Percentiles rank a stretch among this genome's conserved stretches.
Evolutionary conservation across 92 coral and sea anemone genomes (phyloP).

Genomic region (Scolanthus callimorphus): DNA sequence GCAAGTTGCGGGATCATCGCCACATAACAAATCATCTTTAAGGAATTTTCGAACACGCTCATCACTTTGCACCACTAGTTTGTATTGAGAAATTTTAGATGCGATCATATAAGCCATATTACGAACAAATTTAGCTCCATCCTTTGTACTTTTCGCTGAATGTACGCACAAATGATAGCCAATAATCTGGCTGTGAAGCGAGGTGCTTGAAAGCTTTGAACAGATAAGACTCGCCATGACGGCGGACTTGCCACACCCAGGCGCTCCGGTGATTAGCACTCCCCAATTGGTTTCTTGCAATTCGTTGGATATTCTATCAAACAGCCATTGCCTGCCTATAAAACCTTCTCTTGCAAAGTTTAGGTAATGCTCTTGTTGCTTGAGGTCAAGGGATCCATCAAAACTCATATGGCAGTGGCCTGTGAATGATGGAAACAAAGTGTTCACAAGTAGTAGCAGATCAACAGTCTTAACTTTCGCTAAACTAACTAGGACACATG

Average conservation of each 20-base stretch:
- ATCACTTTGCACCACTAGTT: slow-evolving; percentile 24
- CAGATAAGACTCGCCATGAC: slow-evolving; percentile 70
- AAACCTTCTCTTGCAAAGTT: slow-evolving; percentile 34
- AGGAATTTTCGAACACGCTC: slow-evolving; percentile 37
- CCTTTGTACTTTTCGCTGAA: slow-evolving; percentile 63
- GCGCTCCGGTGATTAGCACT: slow-evolving; percentile 63
- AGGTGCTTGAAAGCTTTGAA: slow-evolving; percentile 66
- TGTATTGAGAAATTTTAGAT: slow-evolving; percentile 39
- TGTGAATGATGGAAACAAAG: too few relatives aligned
- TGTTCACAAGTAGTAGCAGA: too few relatives aligned
- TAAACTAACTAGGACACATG: too few relatives aligned
- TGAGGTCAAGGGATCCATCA: too few relatives aligned
- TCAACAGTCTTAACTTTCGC: too few relatives aligned
- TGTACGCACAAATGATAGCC: slow-evolving; percentile 82
- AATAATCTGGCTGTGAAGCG: slow-evolving; percentile 62
- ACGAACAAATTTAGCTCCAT: slow-evolving; percentile 76
- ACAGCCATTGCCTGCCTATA: slow-evolving; percentile 64
- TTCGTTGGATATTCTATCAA: slow-evolving; percentile 1
- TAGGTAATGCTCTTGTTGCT: slow-evolving; percentile 19
- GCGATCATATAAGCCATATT: slow-evolving; percentile 80
- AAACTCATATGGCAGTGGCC: too few relatives aligned
- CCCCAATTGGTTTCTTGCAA: slow-evolving; percentile 3
- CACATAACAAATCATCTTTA: slow-evolving; percentile 48
- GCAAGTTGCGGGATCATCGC: slow-evolving; percentile 56
- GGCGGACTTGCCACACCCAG: slow-evolving; percentile 88